Evolutionary conservation across 2,113 vertebrate species (phyloP).

Genomic region (Verasper variegatus): DNA sequence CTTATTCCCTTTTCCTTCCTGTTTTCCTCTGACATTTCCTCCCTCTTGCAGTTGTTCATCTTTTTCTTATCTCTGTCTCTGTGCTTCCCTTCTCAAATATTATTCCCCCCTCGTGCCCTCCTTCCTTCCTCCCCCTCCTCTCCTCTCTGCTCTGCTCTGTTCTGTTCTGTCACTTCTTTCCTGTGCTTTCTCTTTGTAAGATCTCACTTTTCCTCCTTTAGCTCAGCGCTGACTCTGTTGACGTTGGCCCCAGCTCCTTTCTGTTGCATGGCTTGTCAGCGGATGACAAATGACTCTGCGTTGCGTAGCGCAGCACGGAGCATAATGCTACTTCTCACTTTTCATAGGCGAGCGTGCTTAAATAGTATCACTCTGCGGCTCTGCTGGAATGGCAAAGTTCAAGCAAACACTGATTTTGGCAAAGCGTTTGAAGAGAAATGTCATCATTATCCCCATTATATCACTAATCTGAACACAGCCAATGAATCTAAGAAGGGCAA

Average conservation of each 20-base stretch:
- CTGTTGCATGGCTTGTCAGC: constrained; percentile 63
- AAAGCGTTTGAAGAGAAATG: constrained; percentile 42
- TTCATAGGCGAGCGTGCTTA: constrained; percentile 33
- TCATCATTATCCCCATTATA: constrained; percentile 14
- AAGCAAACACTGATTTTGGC: constrained; percentile 33
- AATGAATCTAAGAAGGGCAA: constrained; percentile 5
- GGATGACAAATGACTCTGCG: constrained; percentile 66
- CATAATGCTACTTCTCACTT: constrained; percentile 46
- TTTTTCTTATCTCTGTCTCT: constrained; percentile 42
- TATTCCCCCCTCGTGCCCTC: constrained; percentile 17
- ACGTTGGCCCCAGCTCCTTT: constrained; percentile 53
- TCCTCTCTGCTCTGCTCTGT: constrained; percentile 5
- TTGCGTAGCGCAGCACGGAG: constrained; percentile 33
- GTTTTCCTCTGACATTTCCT: constrained; percentile 34
- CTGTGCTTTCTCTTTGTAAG: constrained; percentile 52
- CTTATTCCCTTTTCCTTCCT: constrained; percentile 12
- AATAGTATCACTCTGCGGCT: constrained; percentile 47
- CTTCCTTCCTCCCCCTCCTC: constrained; percentile 21
- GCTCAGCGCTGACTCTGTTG: constrained; percentile 55
- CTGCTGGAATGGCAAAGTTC: constrained; percentile 40
- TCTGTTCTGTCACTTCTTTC: constrained; percentile 59
- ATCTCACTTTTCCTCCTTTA: constrained; percentile 46
- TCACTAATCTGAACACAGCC: background rate
- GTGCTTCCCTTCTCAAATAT: constrained; percentile 53
- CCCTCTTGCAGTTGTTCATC: background rate